Percentiles rank a stretch among this genome's conserved stretches.
Conservation (phyloP, 2,797 vertebrate genomes). For the Alosa sapidissima region DNA sequence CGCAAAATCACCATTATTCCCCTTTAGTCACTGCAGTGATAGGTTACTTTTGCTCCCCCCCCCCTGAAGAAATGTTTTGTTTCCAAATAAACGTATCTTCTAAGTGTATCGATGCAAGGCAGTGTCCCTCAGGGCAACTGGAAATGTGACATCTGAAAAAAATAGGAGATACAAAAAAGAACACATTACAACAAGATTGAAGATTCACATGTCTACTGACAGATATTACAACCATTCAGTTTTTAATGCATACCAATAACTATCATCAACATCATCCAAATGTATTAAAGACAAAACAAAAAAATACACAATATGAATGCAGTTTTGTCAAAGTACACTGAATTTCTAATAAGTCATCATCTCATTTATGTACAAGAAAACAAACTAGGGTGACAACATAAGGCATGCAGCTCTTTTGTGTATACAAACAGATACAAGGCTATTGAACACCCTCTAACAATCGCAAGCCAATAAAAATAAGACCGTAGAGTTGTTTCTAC, state of each 20-base stretch:
- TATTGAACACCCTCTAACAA: background rate
- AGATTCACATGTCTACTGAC: background rate
- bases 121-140: slow-evolving; percentile 79
- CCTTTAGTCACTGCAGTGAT: slow-evolving; percentile 99
- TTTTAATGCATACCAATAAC: background rate
- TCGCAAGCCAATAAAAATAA: no score
- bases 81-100: slow-evolving; percentile 71
- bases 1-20: slow-evolving; percentile 99
- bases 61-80: slow-evolving; percentile 72
- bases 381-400: background rate
- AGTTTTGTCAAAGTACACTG: background rate
- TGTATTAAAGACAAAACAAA: background rate
- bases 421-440: background rate
- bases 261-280: slow-evolving; percentile 1
- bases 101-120: slow-evolving; percentile 75
- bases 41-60: slow-evolving; percentile 92
- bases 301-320: background rate
- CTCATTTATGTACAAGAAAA: background rate
- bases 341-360: no score
- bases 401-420: background rate
- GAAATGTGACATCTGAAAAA: slow-evolving; percentile 88
- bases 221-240: background rate
- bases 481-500: no score
- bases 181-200: background rate
- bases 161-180: slow-evolving; percentile 1